Percentiles rank a stretch among this genome's conserved stretches.
These are phyloP conservation scores for Deroplatys truncata DNA, from an alignment of 2,888 invertebrate genomes.

Conservation along the genomic window DNA sequence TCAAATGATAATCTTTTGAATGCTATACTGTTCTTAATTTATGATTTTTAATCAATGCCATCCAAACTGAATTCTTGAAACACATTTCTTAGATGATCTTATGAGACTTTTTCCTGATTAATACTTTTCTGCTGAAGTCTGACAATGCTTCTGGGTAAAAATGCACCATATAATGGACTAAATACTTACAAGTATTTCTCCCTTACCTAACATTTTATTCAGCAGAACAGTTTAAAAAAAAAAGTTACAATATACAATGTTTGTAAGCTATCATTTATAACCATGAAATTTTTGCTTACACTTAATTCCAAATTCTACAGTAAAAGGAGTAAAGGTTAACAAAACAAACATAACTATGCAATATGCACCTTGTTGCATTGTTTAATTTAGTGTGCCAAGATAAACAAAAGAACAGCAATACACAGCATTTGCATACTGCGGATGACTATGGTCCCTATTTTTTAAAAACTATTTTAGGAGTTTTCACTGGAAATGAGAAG, in stretches of 20 bases:
- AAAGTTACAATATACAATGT: not conserved
- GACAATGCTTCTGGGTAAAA: no score
- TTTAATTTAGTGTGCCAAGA: not conserved
- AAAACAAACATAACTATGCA: not conserved
- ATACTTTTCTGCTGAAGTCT: no score
- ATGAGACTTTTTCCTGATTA: no score
- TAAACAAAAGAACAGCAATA: not conserved
- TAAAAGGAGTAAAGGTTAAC: not conserved
- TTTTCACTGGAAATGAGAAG: not conserved
- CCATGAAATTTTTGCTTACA: not conserved
- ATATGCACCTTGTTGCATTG: not conserved
- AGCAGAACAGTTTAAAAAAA: not conserved
- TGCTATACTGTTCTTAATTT: no score
- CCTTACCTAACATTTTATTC: not conserved
- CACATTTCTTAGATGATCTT: no score
- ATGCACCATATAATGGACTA: not conserved
- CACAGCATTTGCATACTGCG: not conserved
- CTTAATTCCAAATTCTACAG: not conserved
- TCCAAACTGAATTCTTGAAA: no score
- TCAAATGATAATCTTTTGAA: no score
- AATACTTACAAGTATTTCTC: not conserved
- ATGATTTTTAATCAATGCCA: no score
- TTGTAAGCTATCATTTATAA: not conserved
- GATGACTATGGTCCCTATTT: not conserved
- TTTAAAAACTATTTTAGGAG: not conserved